Evolutionary conservation across 1,140 invertebrate species (phyloP), one percentile per base, ranked within the genome.

Genomic region (Nautilus pompilius): DNA sequence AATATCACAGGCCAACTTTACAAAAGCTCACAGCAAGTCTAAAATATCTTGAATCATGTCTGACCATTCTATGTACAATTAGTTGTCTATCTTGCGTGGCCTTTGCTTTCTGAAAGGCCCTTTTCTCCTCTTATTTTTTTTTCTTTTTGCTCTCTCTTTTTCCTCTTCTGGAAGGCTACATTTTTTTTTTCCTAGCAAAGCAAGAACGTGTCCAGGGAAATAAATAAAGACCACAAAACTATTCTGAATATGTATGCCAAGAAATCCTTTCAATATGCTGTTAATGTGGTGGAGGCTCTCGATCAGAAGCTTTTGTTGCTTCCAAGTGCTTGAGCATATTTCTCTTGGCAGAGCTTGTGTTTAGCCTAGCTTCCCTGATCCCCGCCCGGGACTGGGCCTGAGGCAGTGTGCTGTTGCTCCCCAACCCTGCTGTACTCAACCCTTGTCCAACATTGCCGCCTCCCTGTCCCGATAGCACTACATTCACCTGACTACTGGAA

Each of bases 251-350:
- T 20, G n/a, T 53, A 53, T 24, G 49, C 49, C 49, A 53, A 53
- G 24, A 53, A 53, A 15, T 20, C 13, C 5, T 49, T 49, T 10
- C 6, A 20, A 20, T 49, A 20, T 15, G n/a, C 8, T 13, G 49
- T 67, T 72, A 76, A 41, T 76, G 69, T 45, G 72, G 74, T 26
- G 74, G 72, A 45, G 74, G 74, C 41, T 76, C 74, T 32, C 69
- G 64, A 61, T 76, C 74, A 34, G 71, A 71, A 30, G 71, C 67
- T 67, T 67, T 66, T 34, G 68, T 66, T 41, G 72, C 65, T 57
- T 72, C 70, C 63, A 76, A 67, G 63, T 74, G 74, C 59, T 76
- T 76, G 62, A 74, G 73, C 72, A 76, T 71, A 62, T 68, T 73
- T 41, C 73, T 67, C 63, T 76, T 76, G 29, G 70, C 74, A 48